Conservation (phyloP, 2,113 vertebrate species). For the Pygathrix nemaeus region DNA sequence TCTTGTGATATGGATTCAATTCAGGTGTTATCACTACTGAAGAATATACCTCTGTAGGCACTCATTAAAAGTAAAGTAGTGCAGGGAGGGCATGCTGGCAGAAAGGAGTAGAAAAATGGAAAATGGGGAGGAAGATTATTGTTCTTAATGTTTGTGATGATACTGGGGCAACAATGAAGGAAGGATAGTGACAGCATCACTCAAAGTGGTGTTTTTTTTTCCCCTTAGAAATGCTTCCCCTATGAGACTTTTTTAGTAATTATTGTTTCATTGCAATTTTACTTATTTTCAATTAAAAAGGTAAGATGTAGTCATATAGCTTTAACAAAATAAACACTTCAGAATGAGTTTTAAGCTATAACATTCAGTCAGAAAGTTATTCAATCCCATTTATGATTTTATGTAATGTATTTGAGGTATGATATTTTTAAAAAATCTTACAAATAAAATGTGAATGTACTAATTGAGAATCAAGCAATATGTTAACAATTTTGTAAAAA, state of each 20-base stretch:
- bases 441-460: neutral
- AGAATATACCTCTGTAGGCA: neutral
- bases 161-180: neutral
- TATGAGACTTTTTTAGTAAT: neutral
- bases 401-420: neutral
- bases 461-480: neutral
- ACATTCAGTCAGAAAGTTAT: neutral
- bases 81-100: neutral
- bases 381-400: neutral
- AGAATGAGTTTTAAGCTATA: neutral
- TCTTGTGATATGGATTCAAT: neutral
- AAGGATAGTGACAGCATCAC: neutral
- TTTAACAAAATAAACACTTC: neutral
- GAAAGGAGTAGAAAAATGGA: neutral
- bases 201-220: neutral
- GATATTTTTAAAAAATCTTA: neutral
- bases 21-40: neutral
- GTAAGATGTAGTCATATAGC: neutral
- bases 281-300: neutral
- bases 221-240: neutral
- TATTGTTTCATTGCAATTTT: constrained; percentile 10
- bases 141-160: neutral
- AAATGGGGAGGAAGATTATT: neutral
- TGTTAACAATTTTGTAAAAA: neutral
- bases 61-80: neutral